Evolutionary conservation across 2,797 vertebrate genomes (phyloP), one percentile per base, ranked within the genome.

Genomic region (Chaunax sp.): DNA sequence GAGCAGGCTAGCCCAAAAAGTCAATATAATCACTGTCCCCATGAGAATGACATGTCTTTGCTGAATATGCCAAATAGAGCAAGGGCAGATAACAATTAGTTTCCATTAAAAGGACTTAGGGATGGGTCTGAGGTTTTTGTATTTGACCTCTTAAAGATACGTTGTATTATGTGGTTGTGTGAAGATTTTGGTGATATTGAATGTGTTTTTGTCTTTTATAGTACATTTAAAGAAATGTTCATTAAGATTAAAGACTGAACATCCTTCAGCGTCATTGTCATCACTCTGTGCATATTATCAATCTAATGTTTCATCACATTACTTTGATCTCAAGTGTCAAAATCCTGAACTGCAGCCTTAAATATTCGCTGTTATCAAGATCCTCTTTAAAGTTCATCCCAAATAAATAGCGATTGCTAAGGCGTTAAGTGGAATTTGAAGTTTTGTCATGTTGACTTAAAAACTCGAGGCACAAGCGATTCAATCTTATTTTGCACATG

Each of bases 21-120:
- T 93, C 91, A 83, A 93, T 93, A 87, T 35, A 30, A 30, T 61
- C 68, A 77, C 77, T 74, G 88, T 91, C 83, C 83, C 64, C 72
- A 81, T 75, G 84, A 90, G 82, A 92, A 89, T 86, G 83, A 84
- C 78, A 87, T 47, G 77, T 64, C 75, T 87, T 78, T 51, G 83
- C 75, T 84, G 82, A 90, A 86, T 77, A 81, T 80, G 73, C 64
- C 62, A 79, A 90, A 85, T 74, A 75, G 80, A 86, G 81, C 79
- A 67, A 40, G 49, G 70, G 57, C 45, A 69, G 72, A 83, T 83
- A 83, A 80, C 88, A 70, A 77, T 83, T 73, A 75, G 71, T 83
- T 75, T 57, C 68, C 43, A n/a, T 85, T 72, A 81, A 80, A 57
- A 76, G 59, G 40, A 28, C 45, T 57, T 64, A 83, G 86, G 70